phyloP scores from a whole-genome alignment of 2,113 vertebrate species.

The Vulpes ferrilata region DNA sequence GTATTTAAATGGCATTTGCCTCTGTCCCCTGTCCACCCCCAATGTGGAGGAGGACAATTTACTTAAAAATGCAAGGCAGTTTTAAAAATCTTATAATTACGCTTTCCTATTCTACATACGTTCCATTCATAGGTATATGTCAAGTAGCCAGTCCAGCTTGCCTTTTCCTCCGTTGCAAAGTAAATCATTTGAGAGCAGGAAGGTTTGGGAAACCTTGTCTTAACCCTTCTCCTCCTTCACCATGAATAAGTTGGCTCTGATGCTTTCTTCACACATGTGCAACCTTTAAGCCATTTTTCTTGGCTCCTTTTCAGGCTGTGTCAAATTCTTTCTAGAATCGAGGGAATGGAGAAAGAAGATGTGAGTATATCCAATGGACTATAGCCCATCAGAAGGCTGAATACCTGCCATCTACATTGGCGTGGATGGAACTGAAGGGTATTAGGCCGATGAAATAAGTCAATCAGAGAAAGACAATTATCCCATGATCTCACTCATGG shows the following conservation, averaged over 20 bases:
- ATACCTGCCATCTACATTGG: too few relatives aligned
- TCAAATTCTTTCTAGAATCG: neutral
- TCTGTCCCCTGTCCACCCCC: neutral
- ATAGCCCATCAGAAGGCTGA: too few relatives aligned
- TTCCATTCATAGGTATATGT: neutral
- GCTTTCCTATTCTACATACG: neutral
- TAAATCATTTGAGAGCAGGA: neutral
- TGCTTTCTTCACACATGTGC: neutral
- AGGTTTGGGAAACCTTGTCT: neutral
- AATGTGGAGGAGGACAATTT: neutral
- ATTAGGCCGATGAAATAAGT: too few relatives aligned
- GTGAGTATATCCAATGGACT: too few relatives aligned
- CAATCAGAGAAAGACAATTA: too few relatives aligned
- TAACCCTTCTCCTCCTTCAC: neutral
- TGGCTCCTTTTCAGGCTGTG: neutral
- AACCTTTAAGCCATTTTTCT: neutral
- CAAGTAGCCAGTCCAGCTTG: neutral
- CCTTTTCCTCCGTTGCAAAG: neutral
- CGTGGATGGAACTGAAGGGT: too few relatives aligned
- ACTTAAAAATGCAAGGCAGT: neutral
- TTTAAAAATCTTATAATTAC: neutral
- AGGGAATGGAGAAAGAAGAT: neutral
- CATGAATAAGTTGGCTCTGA: neutral
- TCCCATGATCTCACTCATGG: too few relatives aligned
- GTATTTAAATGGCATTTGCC: neutral